These are phyloP conservation scores for Hyposoter didymator DNA, from an alignment of 2,888 invertebrate species.

Conservation along the genomic window DNA sequence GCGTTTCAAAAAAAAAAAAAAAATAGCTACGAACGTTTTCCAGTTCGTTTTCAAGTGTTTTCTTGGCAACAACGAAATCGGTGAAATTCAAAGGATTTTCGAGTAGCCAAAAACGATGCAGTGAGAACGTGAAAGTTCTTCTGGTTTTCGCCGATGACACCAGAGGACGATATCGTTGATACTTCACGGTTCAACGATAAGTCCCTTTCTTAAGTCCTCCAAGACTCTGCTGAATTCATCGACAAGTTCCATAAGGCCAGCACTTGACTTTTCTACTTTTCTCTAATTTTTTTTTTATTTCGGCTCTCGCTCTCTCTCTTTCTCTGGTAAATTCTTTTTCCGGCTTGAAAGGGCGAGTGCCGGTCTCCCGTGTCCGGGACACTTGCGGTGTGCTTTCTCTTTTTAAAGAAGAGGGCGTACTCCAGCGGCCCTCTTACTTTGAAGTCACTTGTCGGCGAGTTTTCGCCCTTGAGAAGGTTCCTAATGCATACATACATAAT, in stretches of 20 bases:
- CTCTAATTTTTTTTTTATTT: conserved; percentile 38
- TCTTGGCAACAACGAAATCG: conserved; percentile 40
- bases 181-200: conserved; percentile 42
- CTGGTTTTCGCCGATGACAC: conserved; percentile 46
- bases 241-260: conserved; percentile 71
- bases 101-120: conserved; percentile 16
- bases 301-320: conserved; percentile 20
- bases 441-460: conserved; percentile 68
- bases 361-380: conserved; percentile 34
- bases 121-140: conserved; percentile 7
- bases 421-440: conserved; percentile 67
- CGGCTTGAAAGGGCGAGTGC: conserved; percentile 28
- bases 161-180: conserved; percentile 38
- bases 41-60: background rate
- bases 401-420: conserved; percentile 39
- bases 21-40: background rate
- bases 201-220: conserved; percentile 21
- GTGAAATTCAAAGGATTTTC: conserved; percentile 58
- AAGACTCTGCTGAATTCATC: conserved; percentile 41
- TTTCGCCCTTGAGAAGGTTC: conserved; percentile 54
- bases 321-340: conserved; percentile 51
- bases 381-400: conserved; percentile 49
- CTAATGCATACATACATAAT: conserved; percentile 30
- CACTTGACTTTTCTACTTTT: conserved; percentile 62
- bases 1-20: background rate